Evolutionary conservation across 2,888 invertebrate species (phyloP).

Genomic region (Leucozona laternaria): DNA sequence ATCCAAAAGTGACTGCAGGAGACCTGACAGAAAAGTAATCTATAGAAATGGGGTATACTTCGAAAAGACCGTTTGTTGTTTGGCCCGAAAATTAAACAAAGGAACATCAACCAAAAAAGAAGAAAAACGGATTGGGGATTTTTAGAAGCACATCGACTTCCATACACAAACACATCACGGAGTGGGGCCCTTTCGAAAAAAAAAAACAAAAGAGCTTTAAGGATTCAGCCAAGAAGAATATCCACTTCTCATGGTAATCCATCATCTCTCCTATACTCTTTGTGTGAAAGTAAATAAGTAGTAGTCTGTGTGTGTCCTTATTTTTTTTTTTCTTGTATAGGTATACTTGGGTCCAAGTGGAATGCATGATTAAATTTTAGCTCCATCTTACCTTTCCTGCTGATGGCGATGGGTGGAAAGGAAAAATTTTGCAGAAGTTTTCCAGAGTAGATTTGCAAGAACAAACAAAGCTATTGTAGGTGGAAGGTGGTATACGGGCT

Average conservation of each 20-base stretch:
- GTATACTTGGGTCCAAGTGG: constrained; percentile 49
- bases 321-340: constrained; percentile 6
- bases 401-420: constrained; percentile 1
- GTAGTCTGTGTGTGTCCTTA: constrained; percentile 42
- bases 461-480: not conserved
- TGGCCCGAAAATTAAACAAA: constrained; percentile 61
- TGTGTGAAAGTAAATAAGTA: constrained; percentile 68
- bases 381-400: constrained; percentile 36
- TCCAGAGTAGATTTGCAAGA: constrained; percentile 48
- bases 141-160: constrained; percentile 45
- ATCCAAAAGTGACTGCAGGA: constrained; percentile 41
- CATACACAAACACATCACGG: not conserved
- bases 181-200: not conserved
- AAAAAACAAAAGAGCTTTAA: constrained; percentile 34
- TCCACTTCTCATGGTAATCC: constrained; percentile 65
- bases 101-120: not conserved
- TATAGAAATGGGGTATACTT: constrained; percentile 42
- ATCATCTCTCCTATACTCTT: constrained; percentile 59
- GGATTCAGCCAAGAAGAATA: constrained; percentile 55
- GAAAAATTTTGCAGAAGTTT: constrained; percentile 44
- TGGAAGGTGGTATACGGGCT: not conserved
- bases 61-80: constrained; percentile 68
- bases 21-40: constrained; percentile 57
- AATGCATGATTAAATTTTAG: constrained; percentile 72
- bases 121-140: constrained; percentile 39